Evolutionary conservation across 2,797 vertebrate genomes (phyloP).

Genomic region (Onychomys torridus): DNA sequence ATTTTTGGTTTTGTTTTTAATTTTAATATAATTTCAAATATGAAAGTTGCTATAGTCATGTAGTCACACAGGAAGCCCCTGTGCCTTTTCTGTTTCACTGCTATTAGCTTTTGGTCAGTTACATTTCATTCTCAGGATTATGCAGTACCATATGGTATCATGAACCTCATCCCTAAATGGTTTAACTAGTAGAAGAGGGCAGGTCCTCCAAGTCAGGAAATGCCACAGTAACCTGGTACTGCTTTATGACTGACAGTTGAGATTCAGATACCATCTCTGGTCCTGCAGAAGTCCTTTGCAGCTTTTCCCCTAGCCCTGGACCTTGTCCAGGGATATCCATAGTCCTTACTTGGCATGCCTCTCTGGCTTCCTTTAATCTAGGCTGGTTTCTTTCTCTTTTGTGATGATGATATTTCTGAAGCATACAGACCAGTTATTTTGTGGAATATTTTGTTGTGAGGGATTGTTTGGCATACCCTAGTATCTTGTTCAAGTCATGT

Average conservation of each 20-base stretch:
- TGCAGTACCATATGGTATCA: neutral
- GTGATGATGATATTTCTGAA: neutral
- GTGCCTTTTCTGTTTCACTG: neutral
- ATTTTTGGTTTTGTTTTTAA: neutral
- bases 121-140: neutral
- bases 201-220: neutral
- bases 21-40: conserved; percentile 10
- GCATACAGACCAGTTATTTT: neutral
- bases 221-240: fast-evolving
- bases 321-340: neutral
- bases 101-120: neutral
- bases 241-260: neutral
- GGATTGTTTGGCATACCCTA: neutral
- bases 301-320: neutral
- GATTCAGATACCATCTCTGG: neutral
- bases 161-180: neutral
- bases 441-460: neutral
- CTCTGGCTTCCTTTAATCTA: neutral
- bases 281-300: neutral
- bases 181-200: neutral
- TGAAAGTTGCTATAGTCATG: neutral
- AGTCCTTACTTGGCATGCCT: neutral
- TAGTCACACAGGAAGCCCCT: neutral
- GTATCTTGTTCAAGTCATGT: neutral
- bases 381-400: neutral